Conservation (phyloP, 1,140 invertebrate genomes). For the Zaprionus taronus region DNA sequence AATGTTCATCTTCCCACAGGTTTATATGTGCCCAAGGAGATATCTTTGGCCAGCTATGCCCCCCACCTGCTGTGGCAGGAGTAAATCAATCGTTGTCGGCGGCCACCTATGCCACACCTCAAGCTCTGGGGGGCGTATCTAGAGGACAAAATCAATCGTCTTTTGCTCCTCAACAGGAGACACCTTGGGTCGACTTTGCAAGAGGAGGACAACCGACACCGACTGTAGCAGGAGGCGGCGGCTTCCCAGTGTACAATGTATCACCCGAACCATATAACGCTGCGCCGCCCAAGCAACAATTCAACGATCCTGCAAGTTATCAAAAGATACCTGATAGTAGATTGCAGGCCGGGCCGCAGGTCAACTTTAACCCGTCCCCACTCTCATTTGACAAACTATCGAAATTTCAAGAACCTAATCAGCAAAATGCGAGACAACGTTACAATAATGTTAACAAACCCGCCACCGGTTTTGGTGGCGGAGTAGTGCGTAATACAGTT, state of each 20-base stretch:
- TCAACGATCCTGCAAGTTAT: conserved; percentile 45
- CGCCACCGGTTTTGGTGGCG: conserved; percentile 12
- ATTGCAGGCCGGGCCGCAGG: conserved; percentile 30
- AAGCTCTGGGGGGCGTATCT: no score
- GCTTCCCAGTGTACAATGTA: conserved; percentile 38
- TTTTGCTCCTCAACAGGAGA: background rate
- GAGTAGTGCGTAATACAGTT: conserved; percentile 56
- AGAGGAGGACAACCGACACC: background rate
- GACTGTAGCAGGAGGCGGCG: background rate
- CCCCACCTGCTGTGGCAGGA: conserved; percentile 47
- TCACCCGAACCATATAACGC: conserved; percentile 10
- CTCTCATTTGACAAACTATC: conserved; percentile 72
- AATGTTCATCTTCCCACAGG: conserved; percentile 41
- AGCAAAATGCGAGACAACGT: conserved; percentile 39
- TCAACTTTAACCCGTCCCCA: conserved; percentile 73
- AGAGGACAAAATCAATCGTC: background rate
- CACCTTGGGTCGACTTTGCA: background rate
- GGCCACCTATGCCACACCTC: no score
- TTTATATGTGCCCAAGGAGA: conserved; percentile 78
- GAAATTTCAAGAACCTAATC: conserved; percentile 62
- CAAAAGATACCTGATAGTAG: conserved; percentile 23
- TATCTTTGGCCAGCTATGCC: conserved; percentile 75
- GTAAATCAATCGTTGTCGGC: background rate
- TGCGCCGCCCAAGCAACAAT: conserved; percentile 41
- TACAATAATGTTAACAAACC: conserved; percentile 28